Conservation (phyloP, 2,113 vertebrate genomes). For the Procavia capensis region DNA sequence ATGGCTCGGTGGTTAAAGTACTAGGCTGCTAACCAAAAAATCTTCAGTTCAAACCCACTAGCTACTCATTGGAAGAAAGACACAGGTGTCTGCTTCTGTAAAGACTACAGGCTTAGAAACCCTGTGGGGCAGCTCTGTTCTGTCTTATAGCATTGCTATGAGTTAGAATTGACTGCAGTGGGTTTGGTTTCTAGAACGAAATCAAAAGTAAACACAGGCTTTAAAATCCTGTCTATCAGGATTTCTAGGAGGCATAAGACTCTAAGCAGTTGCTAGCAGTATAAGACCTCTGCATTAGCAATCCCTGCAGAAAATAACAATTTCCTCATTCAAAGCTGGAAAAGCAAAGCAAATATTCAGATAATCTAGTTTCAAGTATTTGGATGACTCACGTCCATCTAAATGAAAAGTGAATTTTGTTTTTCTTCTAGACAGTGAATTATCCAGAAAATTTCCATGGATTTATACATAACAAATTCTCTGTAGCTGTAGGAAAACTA, state of each 20-base stretch:
- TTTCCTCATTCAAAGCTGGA: neutral
- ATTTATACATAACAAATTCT: neutral
- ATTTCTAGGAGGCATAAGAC: neutral
- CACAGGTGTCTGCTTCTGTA: no score
- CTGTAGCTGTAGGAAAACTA: slow-evolving; percentile 15
- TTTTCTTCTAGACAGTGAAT: neutral
- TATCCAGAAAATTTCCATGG: neutral
- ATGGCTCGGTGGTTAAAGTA: no score
- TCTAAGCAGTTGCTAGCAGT: neutral
- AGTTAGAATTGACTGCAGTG: no score
- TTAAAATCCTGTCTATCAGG: neutral
- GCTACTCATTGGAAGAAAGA: no score
- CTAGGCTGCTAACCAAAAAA: no score
- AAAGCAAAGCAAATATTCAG: neutral
- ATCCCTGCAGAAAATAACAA: neutral
- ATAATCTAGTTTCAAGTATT: neutral
- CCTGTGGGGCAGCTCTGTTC: no score
- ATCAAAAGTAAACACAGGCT: no score
- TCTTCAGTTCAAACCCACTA: no score
- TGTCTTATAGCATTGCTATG: no score
- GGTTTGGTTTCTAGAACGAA: no score
- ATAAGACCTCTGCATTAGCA: neutral
- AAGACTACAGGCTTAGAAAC: no score
- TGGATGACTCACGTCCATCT: neutral
- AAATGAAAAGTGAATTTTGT: slow-evolving; percentile 6